Conservation (phyloP, 2,888 invertebrate genomes). For the Ectemnius continuus region DNA sequence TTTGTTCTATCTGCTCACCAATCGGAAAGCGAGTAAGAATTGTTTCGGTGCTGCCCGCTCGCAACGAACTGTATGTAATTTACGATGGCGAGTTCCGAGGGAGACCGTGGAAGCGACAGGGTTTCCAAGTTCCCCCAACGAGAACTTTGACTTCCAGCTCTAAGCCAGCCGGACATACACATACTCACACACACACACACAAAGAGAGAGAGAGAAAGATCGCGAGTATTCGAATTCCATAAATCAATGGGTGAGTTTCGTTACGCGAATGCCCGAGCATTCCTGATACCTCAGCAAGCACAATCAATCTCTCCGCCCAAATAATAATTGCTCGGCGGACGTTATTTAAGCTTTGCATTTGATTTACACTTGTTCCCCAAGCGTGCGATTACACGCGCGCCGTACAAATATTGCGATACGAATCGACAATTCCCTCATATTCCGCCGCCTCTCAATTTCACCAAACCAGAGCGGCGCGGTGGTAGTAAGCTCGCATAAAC, state of each 20-base stretch:
- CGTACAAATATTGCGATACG: too few species aligned
- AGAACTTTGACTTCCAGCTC: neutral
- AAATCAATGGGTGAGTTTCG: neutral
- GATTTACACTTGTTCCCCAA: too few species aligned
- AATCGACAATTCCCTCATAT: too few species aligned
- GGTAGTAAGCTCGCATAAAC: too few species aligned
- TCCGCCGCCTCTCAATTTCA: too few species aligned
- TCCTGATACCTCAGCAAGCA: neutral
- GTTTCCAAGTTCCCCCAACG: neutral
- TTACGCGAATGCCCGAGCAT: neutral
- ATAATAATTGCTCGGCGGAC: neutral
- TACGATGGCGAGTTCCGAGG: neutral
- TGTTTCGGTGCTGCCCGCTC: neutral
- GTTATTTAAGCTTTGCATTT: too few species aligned
- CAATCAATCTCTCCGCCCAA: neutral
- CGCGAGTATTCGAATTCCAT: neutral
- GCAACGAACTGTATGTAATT: neutral
- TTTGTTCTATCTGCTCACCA: too few species aligned
- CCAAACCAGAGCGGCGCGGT: too few species aligned
- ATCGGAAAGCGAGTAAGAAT: neutral
- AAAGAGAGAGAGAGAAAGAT: too few species aligned
- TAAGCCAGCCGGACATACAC: too few species aligned
- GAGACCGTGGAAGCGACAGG: neutral
- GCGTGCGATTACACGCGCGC: too few species aligned
- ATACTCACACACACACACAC: too few species aligned